phyloP scores from a whole-genome alignment of 1,140 invertebrate genomes.

The Ruditapes philippinarum region DNA sequence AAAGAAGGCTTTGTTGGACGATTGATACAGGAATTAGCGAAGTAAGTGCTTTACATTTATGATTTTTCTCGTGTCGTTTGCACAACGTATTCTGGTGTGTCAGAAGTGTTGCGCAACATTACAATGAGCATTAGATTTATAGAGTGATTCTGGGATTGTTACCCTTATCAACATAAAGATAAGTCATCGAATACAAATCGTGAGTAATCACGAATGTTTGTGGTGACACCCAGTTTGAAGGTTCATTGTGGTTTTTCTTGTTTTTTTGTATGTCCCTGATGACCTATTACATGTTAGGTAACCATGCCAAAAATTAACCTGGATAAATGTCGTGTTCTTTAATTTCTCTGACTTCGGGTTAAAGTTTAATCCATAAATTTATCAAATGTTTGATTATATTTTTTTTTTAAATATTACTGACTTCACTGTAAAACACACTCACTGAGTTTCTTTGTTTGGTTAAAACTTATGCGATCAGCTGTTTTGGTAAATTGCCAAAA shows the following conservation, averaged over 20 bases:
- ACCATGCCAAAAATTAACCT: neutral
- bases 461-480: neutral
- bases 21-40: conserved; percentile 62
- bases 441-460: no score
- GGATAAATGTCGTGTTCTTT: no score
- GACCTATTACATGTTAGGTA: conserved; percentile 9
- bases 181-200: neutral
- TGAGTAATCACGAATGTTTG: conserved; percentile 2
- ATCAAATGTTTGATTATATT: no score
- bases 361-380: no score
- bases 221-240: neutral
- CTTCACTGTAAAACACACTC: no score
- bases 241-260: neutral
- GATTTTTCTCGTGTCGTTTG: neutral
- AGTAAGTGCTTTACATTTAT: neutral
- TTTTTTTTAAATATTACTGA: no score
- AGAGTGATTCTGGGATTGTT: neutral
- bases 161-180: neutral
- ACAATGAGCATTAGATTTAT: neutral
- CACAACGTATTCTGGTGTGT: neutral
- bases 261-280: neutral
- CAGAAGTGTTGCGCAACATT: conserved; percentile 28
- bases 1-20: conserved; percentile 62
- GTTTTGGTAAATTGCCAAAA: conserved; percentile 37
- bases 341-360: no score